Conservation (phyloP, 2,797 vertebrate genomes). For the Neosilurus mollespiculum region DNA sequence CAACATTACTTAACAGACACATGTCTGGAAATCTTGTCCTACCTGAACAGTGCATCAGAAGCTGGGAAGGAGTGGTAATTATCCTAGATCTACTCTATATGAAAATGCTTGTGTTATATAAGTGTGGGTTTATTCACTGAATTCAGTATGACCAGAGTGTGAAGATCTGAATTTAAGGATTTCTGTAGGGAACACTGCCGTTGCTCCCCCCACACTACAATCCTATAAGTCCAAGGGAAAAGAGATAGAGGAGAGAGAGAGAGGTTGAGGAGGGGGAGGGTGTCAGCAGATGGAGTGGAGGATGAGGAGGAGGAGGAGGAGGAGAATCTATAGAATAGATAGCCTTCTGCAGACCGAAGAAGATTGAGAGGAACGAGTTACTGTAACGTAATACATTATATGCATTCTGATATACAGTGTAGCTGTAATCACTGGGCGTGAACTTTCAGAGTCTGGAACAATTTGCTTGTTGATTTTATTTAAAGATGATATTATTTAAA, state of each 20-base stretch:
- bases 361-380: neutral
- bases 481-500: slow-evolving; percentile 29
- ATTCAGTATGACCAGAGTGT: neutral
- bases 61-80: neutral
- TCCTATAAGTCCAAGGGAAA: slow-evolving; percentile 30
- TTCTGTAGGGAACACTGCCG: slow-evolving; percentile 14
- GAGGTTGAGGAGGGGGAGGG: slow-evolving; percentile 43
- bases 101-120: neutral
- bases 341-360: slow-evolving; percentile 4
- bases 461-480: slow-evolving; percentile 17
- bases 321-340: slow-evolving; percentile 35
- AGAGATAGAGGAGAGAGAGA: slow-evolving; percentile 41
- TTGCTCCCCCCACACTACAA: slow-evolving; percentile 14
- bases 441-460: slow-evolving; percentile 5
- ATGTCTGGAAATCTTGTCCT: neutral
- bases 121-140: neutral
- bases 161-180: slow-evolving; percentile 27
- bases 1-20: neutral
- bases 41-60: neutral
- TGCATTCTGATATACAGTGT: neutral
- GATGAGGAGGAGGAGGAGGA: slow-evolving; percentile 21
- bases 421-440: neutral
- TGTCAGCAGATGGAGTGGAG: slow-evolving; percentile 50
- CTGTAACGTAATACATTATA: neutral
- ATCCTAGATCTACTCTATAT: no score